Conservation (phyloP, 2,113 vertebrate genomes). For the pig (Sus scrofa) region DNA sequence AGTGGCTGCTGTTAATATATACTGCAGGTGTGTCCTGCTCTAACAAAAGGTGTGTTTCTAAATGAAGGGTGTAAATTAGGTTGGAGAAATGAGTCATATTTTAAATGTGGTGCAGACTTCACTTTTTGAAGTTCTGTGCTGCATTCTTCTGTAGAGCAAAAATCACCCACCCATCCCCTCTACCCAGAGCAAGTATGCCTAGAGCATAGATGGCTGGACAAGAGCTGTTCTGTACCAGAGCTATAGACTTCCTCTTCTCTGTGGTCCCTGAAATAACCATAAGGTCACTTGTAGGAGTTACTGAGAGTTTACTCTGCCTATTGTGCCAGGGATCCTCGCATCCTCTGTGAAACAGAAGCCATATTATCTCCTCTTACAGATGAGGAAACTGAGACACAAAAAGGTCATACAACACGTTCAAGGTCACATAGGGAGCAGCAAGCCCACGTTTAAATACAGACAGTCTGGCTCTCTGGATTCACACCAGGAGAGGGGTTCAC, state of each 20-base stretch:
- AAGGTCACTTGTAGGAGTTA: not conserved
- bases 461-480: no score
- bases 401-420: no score
- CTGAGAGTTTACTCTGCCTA: not conserved
- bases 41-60: constrained; percentile 51
- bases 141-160: not conserved
- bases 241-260: not conserved
- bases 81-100: constrained; percentile 53
- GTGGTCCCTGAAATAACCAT: not conserved
- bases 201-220: not conserved
- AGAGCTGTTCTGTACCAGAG: not conserved
- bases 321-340: no score
- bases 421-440: no score
- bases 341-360: no score
- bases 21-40: not conserved
- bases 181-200: not conserved
- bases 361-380: no score
- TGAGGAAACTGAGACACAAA: no score
- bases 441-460: no score
- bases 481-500: no score
- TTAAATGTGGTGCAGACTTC: not conserved
- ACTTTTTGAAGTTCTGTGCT: constrained; percentile 27
- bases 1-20: not conserved
- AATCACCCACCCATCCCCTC: not conserved
- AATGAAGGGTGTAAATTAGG: constrained; percentile 65